These are phyloP conservation scores for Procambarus virginalis DNA, from an alignment of 1,140 invertebrate species.

Conservation along the genomic window DNA sequence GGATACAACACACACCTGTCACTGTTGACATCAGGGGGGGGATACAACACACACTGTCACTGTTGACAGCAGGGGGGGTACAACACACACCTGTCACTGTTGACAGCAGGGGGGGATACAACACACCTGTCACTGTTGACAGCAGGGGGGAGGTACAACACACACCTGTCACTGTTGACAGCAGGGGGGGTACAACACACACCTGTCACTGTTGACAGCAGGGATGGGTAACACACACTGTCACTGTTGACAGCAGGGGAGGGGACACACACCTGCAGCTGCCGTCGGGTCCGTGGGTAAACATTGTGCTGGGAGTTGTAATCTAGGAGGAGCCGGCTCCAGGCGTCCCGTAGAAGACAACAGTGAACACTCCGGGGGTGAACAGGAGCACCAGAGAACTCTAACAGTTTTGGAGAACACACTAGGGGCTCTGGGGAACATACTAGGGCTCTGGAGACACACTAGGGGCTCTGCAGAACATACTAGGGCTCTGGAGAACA, in stretches of 20 bases:
- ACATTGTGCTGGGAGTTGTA: constrained; percentile 56
- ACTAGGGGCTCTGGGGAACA: no score
- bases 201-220: constrained; percentile 39
- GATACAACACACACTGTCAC: no score
- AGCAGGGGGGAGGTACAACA: no score
- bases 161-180: constrained; percentile 43
- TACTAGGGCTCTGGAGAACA: no score
- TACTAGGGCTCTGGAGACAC: no score
- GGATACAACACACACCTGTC: no score
- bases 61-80: no score
- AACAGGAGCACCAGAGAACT: no score
- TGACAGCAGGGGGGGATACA: neutral
- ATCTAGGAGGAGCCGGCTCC: constrained; percentile 35
- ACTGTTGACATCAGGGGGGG: no score
- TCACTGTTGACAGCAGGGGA: constrained; percentile 4
- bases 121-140: constrained; percentile 43
- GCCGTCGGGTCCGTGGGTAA: constrained; percentile 46
- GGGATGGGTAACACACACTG: constrained; percentile 12
- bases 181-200: neutral
- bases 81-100: constrained; percentile 36
- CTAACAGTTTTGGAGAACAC: no score
- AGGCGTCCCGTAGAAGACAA: constrained; percentile 24
- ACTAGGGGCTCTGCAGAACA: no score
- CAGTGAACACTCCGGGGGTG: no score
- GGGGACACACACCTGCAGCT: constrained; percentile 39